These are phyloP conservation scores for Pachyuromys duprasi DNA, from an alignment of 2,797 vertebrate species.

Conservation along the genomic window DNA sequence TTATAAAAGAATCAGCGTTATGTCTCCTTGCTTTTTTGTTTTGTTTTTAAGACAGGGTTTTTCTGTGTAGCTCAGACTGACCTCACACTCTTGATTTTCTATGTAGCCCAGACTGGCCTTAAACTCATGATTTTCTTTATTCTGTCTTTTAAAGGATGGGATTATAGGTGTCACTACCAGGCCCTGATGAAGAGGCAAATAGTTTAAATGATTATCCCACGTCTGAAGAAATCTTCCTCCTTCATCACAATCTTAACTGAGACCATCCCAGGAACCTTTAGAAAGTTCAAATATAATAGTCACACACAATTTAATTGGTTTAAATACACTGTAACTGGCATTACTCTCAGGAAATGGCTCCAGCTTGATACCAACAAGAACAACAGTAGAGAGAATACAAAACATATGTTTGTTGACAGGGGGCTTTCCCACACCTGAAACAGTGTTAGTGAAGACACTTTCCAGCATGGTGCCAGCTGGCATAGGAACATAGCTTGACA, in stretches of 20 bases:
- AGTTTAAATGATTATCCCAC: background rate
- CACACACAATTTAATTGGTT: conserved; percentile 1
- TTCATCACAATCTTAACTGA: background rate
- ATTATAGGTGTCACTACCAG: background rate
- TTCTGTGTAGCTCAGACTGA: background rate
- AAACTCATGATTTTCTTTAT: background rate
- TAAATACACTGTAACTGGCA: background rate
- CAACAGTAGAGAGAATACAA: background rate
- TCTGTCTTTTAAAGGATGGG: background rate
- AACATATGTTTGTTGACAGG: background rate
- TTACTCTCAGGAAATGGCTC: background rate
- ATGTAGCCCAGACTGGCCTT: too few relatives aligned
- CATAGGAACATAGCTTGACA: background rate
- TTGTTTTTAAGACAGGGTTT: background rate
- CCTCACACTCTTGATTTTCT: background rate
- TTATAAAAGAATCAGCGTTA: background rate
- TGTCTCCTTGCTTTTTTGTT: background rate
- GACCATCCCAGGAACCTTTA: background rate
- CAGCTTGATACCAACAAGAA: background rate
- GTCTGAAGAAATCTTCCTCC: background rate
- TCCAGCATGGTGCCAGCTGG: accelerated
- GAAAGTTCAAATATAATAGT: conserved; percentile 41
- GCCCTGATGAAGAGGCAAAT: background rate
- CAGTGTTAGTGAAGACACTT: background rate
- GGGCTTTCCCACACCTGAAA: background rate